Evolutionary conservation across 1,140 invertebrate species (phyloP).

Genomic region (Scylla paramamosain): DNA sequence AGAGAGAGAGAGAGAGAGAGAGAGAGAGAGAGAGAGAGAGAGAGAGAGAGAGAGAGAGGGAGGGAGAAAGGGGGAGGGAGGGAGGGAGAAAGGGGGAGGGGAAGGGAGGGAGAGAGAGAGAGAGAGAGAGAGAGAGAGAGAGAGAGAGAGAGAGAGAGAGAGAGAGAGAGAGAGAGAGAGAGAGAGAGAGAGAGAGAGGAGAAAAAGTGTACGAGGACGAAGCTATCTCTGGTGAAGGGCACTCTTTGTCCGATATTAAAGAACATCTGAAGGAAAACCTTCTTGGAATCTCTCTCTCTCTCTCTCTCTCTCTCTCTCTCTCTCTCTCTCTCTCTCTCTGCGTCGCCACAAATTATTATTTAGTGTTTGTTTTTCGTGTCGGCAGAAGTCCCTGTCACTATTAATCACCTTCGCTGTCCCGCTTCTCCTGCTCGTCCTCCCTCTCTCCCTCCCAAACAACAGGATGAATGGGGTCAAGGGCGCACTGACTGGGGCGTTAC

Average conservation of each 20-base stretch:
- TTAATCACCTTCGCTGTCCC: neutral
- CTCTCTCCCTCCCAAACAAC: neutral
- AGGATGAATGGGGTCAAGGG: neutral
- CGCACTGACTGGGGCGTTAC: neutral
- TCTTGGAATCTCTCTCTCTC: neutral
- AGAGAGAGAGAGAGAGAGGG: no score
- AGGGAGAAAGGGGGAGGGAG: no score
- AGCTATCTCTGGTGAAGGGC: neutral
- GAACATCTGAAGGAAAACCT: neutral
- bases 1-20: no score
- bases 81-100: no score
- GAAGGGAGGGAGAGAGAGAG: constrained; percentile 35
- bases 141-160: constrained; percentile 18
- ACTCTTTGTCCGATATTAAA: neutral
- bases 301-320: no score
- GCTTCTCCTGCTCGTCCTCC: neutral
- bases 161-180: neutral
- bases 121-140: constrained; percentile 50
- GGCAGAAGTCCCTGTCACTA: neutral
- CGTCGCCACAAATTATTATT: neutral
- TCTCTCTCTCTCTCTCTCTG: neutral
- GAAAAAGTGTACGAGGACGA: neutral
- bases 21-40: no score
- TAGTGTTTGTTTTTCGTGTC: neutral
- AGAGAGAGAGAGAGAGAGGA: neutral